Evolutionary conservation across 2,797 vertebrate genomes (phyloP).

Genomic region (Nyctalus aviator): DNA sequence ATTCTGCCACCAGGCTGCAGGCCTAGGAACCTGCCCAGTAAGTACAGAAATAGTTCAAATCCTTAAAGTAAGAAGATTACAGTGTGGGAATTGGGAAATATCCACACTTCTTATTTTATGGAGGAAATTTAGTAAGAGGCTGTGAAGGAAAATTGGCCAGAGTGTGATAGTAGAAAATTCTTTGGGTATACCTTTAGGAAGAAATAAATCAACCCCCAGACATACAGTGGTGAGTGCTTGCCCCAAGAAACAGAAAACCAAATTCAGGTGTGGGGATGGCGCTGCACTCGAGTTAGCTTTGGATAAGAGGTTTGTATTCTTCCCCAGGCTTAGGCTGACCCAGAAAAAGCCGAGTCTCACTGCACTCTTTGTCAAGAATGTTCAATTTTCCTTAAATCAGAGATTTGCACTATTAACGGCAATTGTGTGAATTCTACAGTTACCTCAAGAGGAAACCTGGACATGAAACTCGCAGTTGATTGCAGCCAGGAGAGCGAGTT

Average conservation of each 20-base stretch:
- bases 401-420: background rate
- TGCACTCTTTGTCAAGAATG: background rate
- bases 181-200: background rate
- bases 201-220: conserved; percentile 20
- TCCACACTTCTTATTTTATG: background rate
- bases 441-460: background rate
- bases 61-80: background rate
- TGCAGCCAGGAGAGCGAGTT: background rate
- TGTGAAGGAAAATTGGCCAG: background rate
- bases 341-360: background rate
- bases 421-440: background rate
- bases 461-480: background rate
- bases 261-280: background rate
- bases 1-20: background rate
- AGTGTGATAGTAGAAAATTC: background rate
- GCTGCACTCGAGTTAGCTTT: conserved; percentile 14
- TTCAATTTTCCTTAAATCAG: background rate
- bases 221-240: background rate
- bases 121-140: background rate
- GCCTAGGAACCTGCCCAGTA: background rate
- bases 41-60: background rate
- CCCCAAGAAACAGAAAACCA: conserved; percentile 10
- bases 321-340: conserved; percentile 3
- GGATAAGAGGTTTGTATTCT: conserved; percentile 21
- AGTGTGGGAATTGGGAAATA: background rate